These are phyloP conservation scores for Drosophila paranaensis DNA, from an alignment of 2,888 invertebrate species.

Conservation along the genomic window DNA sequence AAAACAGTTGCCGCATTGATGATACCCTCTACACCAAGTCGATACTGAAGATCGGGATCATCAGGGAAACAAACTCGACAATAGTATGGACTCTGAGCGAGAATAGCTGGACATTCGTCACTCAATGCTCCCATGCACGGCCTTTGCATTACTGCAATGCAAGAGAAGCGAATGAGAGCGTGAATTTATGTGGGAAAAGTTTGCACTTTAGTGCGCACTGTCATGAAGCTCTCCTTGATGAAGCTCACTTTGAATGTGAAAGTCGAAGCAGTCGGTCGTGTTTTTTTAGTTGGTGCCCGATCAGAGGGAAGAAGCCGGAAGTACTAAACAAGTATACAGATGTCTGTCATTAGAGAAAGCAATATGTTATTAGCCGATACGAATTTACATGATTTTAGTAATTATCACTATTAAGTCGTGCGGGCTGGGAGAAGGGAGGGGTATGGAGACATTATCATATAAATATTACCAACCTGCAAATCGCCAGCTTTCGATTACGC, in stretches of 20 bases:
- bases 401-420: too few species aligned
- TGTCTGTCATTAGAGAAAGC: too few species aligned
- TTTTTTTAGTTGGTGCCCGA: not conserved
- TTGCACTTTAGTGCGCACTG: not conserved
- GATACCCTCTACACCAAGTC: too few species aligned
- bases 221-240: not conserved
- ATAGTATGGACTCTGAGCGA: not conserved
- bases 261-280: not conserved
- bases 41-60: too few species aligned
- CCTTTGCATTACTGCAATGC: not conserved
- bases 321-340: too few species aligned
- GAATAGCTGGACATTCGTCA: not conserved
- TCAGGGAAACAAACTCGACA: not conserved
- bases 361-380: too few species aligned
- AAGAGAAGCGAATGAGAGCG: not conserved
- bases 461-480: not conserved
- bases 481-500: not conserved
- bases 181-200: not conserved
- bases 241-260: not conserved
- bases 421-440: too few species aligned
- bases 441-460: not conserved
- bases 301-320: not conserved
- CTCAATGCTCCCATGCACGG: not conserved
- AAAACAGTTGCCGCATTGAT: too few species aligned
- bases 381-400: too few species aligned